Evolutionary conservation across 1,140 invertebrate genomes (phyloP).

Genomic region (Saccostrea glomerata): DNA sequence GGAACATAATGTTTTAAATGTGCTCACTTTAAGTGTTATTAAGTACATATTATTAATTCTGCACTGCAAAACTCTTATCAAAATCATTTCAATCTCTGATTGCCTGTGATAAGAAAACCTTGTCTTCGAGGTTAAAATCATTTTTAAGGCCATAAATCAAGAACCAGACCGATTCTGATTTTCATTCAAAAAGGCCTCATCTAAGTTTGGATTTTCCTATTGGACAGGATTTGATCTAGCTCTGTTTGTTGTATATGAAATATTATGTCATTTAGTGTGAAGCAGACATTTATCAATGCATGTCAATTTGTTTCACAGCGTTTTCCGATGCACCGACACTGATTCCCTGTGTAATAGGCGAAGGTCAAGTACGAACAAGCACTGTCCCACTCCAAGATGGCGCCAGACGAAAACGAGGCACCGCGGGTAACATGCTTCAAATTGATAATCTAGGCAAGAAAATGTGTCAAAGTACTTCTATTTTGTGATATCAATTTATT

Average conservation of each 20-base stretch:
- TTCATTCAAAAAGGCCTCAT: background rate
- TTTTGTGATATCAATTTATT: constrained; percentile 1
- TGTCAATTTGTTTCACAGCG: constrained; percentile 33
- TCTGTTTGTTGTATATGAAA: background rate
- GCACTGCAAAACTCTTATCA: constrained; percentile 19
- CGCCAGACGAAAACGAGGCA: constrained; percentile 31
- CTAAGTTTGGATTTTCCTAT: background rate
- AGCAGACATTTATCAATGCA: constrained; percentile 33
- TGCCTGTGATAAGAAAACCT: background rate
- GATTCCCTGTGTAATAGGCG: background rate
- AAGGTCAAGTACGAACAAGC: constrained; percentile 23
- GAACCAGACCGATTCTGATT: background rate
- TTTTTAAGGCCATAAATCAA: background rate
- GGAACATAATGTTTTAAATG: background rate
- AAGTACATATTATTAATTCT: background rate
- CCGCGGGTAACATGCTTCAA: constrained; percentile 5
- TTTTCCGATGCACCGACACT: background rate
- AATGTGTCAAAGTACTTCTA: constrained; percentile 32
- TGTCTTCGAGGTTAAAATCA: background rate
- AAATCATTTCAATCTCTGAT: constrained; percentile 26
- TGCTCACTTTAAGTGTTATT: background rate
- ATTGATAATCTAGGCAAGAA: background rate
- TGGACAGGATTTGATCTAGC: background rate
- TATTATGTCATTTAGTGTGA: constrained; percentile 21
- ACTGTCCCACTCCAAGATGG: constrained; percentile 33